These are phyloP conservation scores for Anguilla anguilla DNA, from an alignment of 2,797 vertebrate genomes.

Conservation along the genomic window DNA sequence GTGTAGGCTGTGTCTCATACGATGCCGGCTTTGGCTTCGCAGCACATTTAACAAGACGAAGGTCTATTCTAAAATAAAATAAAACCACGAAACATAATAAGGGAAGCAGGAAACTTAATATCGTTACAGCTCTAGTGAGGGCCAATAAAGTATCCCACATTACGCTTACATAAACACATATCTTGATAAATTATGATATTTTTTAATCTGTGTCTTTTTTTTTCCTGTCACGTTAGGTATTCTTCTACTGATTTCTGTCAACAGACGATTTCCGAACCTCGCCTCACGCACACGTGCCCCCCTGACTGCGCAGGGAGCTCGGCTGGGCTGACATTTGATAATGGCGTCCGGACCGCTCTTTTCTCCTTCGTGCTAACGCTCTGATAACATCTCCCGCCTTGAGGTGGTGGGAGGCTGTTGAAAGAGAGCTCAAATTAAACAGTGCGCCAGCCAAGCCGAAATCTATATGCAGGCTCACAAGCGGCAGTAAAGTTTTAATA, in stretches of 20 bases:
- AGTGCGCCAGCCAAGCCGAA: not conserved
- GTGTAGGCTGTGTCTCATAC: too few species aligned
- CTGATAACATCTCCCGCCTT: not conserved
- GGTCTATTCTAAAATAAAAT: too few species aligned
- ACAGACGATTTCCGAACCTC: not conserved
- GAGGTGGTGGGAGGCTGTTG: not conserved
- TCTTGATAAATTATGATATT: not conserved
- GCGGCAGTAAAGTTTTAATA: conserved; percentile 18
- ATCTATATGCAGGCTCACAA: conserved; percentile 28
- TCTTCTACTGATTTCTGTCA: not conserved
- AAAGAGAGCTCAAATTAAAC: conserved; percentile 19
- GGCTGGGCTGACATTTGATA: not conserved
- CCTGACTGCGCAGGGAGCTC: not conserved
- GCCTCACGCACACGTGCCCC: not conserved
- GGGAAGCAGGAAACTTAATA: too few species aligned
- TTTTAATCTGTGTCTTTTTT: not conserved
- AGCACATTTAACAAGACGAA: too few species aligned
- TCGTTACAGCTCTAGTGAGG: too few species aligned
- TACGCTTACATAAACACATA: too few species aligned
- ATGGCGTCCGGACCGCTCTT: not conserved
- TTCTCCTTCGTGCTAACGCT: not conserved
- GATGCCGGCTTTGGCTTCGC: too few species aligned
- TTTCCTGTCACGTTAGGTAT: not conserved
- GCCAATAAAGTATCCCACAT: too few species aligned
- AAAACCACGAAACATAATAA: too few species aligned